Evolutionary conservation across 2,113 vertebrate species (phyloP).

Genomic region (Casuarius casuarius): DNA sequence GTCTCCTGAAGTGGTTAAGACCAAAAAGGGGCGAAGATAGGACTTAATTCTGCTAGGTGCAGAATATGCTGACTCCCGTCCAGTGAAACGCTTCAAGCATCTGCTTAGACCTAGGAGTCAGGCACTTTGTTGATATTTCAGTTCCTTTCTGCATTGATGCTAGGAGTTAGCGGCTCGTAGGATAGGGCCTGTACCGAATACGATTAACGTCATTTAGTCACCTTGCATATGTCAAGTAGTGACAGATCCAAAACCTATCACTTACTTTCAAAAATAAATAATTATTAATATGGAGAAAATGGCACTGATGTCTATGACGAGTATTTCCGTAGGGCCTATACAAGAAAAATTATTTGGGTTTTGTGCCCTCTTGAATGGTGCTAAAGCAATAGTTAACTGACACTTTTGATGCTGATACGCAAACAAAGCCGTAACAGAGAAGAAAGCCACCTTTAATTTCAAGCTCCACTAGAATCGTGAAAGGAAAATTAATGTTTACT

Average conservation of each 20-base stretch:
- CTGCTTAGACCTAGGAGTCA: neutral
- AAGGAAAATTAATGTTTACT: slow-evolving; percentile 63
- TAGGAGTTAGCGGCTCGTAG: neutral
- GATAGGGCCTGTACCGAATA: neutral
- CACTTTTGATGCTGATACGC: neutral
- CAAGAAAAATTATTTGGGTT: neutral
- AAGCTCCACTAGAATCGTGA: slow-evolving; percentile 56
- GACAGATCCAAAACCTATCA: neutral
- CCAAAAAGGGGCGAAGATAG: neutral
- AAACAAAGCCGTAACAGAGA: slow-evolving; percentile 9
- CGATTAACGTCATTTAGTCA: neutral
- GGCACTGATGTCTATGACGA: neutral
- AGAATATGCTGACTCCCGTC: neutral
- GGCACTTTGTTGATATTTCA: neutral
- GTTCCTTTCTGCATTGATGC: neutral
- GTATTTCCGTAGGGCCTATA: neutral
- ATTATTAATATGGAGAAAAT: neutral
- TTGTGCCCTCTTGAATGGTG: neutral
- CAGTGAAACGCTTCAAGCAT: neutral
- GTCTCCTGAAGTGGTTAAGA: neutral
- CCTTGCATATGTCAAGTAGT: neutral
- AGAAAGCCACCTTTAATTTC: slow-evolving; percentile 62
- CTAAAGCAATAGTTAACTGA: neutral
- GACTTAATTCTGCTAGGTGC: neutral
- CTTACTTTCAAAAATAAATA: neutral